These are phyloP conservation scores for Phataginus tricuspis DNA, from an alignment of 2,797 vertebrate species.

Conservation along the genomic window DNA sequence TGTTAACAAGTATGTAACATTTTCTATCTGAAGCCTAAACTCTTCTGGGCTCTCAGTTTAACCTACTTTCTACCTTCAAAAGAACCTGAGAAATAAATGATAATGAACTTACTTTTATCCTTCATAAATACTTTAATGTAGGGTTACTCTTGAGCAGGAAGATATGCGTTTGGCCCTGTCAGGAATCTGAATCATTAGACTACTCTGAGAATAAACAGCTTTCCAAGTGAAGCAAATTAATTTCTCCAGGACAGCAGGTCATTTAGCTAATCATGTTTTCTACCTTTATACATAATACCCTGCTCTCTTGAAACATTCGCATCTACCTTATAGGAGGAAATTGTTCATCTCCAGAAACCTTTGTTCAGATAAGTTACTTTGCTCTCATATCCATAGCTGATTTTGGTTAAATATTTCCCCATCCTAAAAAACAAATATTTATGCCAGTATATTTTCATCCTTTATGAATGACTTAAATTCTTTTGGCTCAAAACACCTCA, in stretches of 20 bases:
- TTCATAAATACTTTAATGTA: constrained; percentile 46
- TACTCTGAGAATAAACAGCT: constrained; percentile 24
- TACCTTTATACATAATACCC: neutral
- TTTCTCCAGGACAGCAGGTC: neutral
- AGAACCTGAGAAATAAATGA: neutral
- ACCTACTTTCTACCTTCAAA: neutral
- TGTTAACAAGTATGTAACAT: neutral
- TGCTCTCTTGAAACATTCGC: neutral
- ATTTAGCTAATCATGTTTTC: constrained; percentile 61
- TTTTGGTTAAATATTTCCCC: neutral
- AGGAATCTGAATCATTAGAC: neutral
- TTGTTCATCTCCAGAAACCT: neutral
- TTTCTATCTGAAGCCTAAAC: neutral
- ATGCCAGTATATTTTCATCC: constrained; percentile 9
- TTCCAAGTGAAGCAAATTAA: constrained; percentile 55
- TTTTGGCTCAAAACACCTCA: constrained; percentile 35
- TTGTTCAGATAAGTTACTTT: neutral
- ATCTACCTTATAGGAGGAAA: neutral
- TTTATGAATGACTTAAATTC: constrained; percentile 34
- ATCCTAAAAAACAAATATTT: neutral
- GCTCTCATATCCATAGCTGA: neutral
- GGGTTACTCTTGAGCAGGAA: neutral
- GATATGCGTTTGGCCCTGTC: neutral
- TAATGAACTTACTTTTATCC: neutral
- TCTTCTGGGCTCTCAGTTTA: neutral